Conservation (phyloP, 2,113 vertebrate species). For the Bagarius yarrelli region DNA sequence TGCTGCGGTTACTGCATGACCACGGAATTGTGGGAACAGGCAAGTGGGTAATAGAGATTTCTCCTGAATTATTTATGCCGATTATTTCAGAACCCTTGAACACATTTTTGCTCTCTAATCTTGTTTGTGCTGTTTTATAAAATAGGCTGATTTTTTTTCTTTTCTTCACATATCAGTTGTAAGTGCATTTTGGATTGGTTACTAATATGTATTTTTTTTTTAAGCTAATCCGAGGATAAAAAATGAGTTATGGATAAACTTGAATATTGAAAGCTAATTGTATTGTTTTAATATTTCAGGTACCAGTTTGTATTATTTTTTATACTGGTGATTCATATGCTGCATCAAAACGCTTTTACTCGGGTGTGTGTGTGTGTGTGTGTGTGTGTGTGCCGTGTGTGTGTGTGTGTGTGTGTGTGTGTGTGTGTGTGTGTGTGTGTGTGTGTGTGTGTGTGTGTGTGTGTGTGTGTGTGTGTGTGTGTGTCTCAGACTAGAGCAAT, state of each 20-base stretch:
- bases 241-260: conserved; percentile 6
- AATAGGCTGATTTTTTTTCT: neutral
- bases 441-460: neutral
- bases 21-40: conserved; percentile 6
- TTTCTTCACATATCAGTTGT: neutral
- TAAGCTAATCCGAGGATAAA: neutral
- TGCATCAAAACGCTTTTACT: conserved; percentile 26
- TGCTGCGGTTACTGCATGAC: neutral
- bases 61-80: conserved; percentile 5
- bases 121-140: neutral
- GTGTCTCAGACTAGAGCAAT: neutral
- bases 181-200: neutral
- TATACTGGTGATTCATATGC: conserved; percentile 2
- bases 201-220: neutral
- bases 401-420: neutral
- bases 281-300: conserved; percentile 3
- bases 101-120: too few species aligned
- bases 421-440: neutral
- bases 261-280: conserved; percentile 11
- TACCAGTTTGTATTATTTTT: conserved; percentile 35
- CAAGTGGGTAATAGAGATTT: neutral
- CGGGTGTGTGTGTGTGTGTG: neutral
- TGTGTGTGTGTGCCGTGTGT: neutral
- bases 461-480: neutral
- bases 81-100: neutral